Evolutionary conservation across 2,888 invertebrate species (phyloP), one percentile per base, ranked within the genome.

Genomic region (Mimumesa dahlbomi): DNA sequence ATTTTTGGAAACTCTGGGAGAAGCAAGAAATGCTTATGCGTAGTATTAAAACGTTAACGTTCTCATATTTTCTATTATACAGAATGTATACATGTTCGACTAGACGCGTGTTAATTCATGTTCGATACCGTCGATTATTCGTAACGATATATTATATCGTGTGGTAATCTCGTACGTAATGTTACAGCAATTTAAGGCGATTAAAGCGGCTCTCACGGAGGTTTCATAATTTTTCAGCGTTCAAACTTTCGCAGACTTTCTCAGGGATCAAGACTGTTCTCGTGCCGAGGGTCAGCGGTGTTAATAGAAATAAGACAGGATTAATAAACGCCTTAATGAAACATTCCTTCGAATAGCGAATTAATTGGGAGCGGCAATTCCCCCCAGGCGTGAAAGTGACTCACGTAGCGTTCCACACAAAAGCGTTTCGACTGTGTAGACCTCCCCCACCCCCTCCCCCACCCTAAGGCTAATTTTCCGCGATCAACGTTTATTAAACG

Each of bases 271-370:
- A 64, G 75, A 66, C 66, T 68, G 64, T 66, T 63, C 68, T 22
- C 52, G 71, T 67, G 65, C 71, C 83, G 81, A 80, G 80, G 85
- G 85, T 84, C 82, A 82, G 61, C 65, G 75, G 75, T 79, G 81
- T 84, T 84, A 85, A 85, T 86, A 82, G 84, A 86, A 86, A 85
- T 82, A 84, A 84, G 82, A 78, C 82, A 70, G 82, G 83, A 85
- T 86, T 85, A 85, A 86, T 85, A 85, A 86, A 85, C 80, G 80
- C 73, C 71, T 74, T 82, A 80, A 85, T 82, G 81, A 85, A 84
- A 84, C 84, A 83, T 82, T 85, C 83, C 81, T 71, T 73, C 66
- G 79, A 64, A 80, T 78, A 77, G 83, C 79, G 73, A 85, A 86
- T 83, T 85, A 85, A 85, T 84, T 84, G 83, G 69, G 64, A 76